Conservation (phyloP, 64 coral and sea anemone genomes). For the Pachyseris speciosa region DNA sequence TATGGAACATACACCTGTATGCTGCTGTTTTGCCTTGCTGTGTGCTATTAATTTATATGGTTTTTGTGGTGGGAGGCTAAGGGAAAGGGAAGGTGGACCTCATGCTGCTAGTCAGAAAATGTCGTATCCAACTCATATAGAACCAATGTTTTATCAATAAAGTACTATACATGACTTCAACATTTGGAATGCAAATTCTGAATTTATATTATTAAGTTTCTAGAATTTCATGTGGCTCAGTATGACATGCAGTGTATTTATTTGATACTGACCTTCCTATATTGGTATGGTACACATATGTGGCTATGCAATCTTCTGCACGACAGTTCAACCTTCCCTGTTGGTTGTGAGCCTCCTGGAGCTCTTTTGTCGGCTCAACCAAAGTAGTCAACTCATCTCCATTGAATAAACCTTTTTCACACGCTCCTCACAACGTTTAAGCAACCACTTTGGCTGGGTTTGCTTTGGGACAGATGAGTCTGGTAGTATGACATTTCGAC, state of each 20-base stretch:
- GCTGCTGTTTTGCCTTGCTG: too few species aligned
- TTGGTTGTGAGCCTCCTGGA: constrained; percentile 1
- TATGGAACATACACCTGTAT: too few species aligned
- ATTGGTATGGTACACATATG: constrained; percentile 27
- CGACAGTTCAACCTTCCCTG: constrained; percentile 11
- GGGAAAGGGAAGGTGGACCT: too few species aligned
- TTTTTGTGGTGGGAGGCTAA: too few species aligned
- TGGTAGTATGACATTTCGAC: constrained; percentile 24
- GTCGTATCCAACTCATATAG: too few species aligned
- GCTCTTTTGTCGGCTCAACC: neutral
- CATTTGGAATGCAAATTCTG: neutral
- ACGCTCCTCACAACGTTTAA: constrained; percentile 18
- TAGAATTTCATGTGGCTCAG: neutral
- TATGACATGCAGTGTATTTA: too few species aligned
- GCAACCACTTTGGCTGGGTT: constrained; percentile 9
- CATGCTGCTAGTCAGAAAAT: too few species aligned
- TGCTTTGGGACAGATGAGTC: neutral
- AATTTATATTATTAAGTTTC: neutral
- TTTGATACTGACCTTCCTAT: constrained; percentile 17
- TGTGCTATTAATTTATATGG: too few species aligned
- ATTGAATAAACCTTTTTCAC: neutral
- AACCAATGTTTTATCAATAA: too few species aligned
- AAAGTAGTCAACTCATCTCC: neutral
- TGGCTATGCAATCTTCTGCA: constrained; percentile 11
- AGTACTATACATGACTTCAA: too few species aligned